Conservation (phyloP, 2,113 vertebrate species). For the Phrynosoma platyrhinos region DNA sequence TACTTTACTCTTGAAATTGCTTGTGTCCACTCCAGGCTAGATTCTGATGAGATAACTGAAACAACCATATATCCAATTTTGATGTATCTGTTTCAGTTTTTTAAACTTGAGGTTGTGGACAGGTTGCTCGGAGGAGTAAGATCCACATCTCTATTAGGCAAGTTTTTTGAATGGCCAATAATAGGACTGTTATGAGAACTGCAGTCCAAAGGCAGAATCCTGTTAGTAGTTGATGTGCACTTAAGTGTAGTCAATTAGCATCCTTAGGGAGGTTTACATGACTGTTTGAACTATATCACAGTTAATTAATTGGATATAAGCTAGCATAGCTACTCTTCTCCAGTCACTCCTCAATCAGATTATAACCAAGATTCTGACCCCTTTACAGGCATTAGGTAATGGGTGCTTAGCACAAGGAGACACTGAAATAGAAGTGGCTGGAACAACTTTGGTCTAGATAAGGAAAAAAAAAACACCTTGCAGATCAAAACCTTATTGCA, state of each 20-base stretch:
- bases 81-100: too few relatives aligned
- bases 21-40: too few relatives aligned
- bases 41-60: too few relatives aligned
- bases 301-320: not conserved
- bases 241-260: not conserved
- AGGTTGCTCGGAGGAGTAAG: too few relatives aligned
- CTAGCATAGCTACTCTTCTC: not conserved
- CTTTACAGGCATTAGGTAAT: not conserved
- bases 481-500: not conserved
- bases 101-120: too few relatives aligned
- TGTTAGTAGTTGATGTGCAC: not conserved
- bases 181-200: too few relatives aligned
- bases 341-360: not conserved
- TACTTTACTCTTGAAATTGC: too few relatives aligned
- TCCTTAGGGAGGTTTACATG: not conserved
- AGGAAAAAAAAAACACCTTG: not conserved
- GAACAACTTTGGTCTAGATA: not conserved
- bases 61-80: too few relatives aligned
- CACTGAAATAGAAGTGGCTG: not conserved
- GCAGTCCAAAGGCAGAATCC: too few relatives aligned
- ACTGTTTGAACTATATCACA: not conserved
- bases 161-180: too few relatives aligned
- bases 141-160: too few relatives aligned
- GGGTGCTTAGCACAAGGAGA: too few relatives aligned
- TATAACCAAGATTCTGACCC: not conserved